These are phyloP conservation scores for Spisula subtruncata DNA, from an alignment of 2,888 invertebrate genomes.

Conservation along the genomic window DNA sequence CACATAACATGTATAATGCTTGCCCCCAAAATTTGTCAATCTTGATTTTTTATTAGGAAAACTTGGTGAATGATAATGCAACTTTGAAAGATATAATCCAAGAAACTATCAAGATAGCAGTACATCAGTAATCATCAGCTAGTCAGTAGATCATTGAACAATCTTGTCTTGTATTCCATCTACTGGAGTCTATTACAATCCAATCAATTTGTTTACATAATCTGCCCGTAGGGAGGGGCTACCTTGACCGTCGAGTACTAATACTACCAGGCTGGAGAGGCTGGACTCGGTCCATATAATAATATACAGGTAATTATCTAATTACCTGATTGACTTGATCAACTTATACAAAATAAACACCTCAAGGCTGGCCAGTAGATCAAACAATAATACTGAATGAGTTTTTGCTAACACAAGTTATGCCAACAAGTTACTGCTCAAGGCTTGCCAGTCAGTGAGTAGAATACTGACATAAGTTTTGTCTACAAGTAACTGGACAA, in stretches of 20 bases:
- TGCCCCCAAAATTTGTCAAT: no score
- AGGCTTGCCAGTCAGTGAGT: no score
- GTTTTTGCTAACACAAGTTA: not conserved
- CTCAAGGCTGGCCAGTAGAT: not conserved
- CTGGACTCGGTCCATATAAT: not conserved
- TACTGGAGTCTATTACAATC: conserved; percentile 3
- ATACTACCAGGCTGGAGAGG: not conserved
- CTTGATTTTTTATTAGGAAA: no score
- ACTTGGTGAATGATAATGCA: no score
- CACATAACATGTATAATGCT: no score
- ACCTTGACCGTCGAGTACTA: not conserved
- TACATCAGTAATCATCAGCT: not conserved
- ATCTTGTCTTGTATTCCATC: not conserved
- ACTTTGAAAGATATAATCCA: no score
- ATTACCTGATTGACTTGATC: not conserved
- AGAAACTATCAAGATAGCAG: no score
- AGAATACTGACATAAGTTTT: not conserved
- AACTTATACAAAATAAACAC: conserved; percentile 20
- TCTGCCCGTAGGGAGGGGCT: not conserved
- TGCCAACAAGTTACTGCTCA: not conserved
- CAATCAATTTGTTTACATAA: conserved; percentile 19
- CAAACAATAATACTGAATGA: not conserved
- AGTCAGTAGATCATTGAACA: not conserved
- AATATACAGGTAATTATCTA: not conserved
- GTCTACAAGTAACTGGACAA: not conserved